These are phyloP conservation scores for Brachyalestes nurse DNA, from an alignment of 2,797 vertebrate genomes.

Conservation along the genomic window DNA sequence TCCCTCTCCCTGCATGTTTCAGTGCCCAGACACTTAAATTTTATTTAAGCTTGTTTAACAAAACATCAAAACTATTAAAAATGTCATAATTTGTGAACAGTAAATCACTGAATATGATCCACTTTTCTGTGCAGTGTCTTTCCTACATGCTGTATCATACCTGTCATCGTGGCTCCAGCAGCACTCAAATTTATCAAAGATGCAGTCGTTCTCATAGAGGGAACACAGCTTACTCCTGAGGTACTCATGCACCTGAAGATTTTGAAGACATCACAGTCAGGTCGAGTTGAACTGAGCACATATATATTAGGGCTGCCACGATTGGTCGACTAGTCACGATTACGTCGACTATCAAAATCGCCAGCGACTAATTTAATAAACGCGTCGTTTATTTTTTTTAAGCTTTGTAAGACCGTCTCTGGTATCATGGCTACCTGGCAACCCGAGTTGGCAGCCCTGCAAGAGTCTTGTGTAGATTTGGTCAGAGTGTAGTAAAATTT, in stretches of 20 bases:
- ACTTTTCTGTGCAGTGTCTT: background rate
- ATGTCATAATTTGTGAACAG: background rate
- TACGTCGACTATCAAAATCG: no score
- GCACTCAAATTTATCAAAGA: slow-evolving; percentile 15
- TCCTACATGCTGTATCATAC: background rate
- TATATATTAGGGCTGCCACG: no score
- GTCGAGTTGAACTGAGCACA: background rate
- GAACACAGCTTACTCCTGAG: slow-evolving; percentile 17
- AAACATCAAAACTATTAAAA: background rate
- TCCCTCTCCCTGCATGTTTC: background rate
- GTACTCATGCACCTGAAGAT: background rate
- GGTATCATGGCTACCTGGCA: no score
- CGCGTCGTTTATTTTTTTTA: no score
- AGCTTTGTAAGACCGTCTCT: no score
- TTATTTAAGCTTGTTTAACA: background rate
- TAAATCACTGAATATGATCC: background rate
- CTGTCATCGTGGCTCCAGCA: slow-evolving; percentile 10
- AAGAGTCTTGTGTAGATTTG: no score
- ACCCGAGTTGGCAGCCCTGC: no score
- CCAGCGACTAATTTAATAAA: no score
- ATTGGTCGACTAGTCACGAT: no score
- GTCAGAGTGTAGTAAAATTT: no score
- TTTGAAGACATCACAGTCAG: background rate
- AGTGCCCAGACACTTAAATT: background rate
- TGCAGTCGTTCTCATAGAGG: slow-evolving; percentile 11